These are phyloP conservation scores for Tigriopus japonicus DNA, from an alignment of 1,140 invertebrate genomes.

Conservation along the genomic window DNA sequence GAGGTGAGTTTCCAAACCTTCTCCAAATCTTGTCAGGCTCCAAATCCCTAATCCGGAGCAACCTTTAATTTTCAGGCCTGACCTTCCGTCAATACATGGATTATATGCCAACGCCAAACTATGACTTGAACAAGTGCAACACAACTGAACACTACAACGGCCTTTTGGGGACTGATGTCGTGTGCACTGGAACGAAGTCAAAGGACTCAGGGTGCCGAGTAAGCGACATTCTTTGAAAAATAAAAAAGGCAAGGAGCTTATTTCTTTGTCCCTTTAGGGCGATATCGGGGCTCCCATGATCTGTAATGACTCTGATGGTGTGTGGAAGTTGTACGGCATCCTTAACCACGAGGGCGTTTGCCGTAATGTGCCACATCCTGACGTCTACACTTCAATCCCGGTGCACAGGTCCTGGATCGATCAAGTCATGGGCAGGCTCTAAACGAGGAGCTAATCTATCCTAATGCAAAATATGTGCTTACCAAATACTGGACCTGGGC, in stretches of 20 bases:
- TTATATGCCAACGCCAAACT: background rate
- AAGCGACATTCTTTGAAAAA: background rate
- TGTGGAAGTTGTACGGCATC: background rate
- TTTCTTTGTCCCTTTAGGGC: background rate
- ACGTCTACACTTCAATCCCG: background rate
- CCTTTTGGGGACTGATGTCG: background rate
- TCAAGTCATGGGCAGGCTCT: too few relatives aligned
- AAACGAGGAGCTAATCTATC: too few relatives aligned
- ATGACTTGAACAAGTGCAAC: background rate
- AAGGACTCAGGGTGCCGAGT: background rate
- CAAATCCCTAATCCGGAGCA: background rate
- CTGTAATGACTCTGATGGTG: background rate
- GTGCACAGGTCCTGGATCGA: background rate
- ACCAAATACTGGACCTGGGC: too few relatives aligned
- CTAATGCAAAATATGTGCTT: too few relatives aligned
- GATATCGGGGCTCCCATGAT: background rate
- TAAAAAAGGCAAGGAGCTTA: background rate
- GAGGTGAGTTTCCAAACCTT: background rate
- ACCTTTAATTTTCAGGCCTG: background rate
- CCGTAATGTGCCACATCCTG: background rate
- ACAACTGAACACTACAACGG: background rate
- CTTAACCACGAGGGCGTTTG: background rate
- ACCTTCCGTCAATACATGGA: background rate
- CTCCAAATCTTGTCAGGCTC: background rate
- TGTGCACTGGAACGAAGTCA: background rate